These are phyloP conservation scores for Typhlomys cinereus DNA, from an alignment of 2,113 vertebrate genomes.

Conservation along the genomic window DNA sequence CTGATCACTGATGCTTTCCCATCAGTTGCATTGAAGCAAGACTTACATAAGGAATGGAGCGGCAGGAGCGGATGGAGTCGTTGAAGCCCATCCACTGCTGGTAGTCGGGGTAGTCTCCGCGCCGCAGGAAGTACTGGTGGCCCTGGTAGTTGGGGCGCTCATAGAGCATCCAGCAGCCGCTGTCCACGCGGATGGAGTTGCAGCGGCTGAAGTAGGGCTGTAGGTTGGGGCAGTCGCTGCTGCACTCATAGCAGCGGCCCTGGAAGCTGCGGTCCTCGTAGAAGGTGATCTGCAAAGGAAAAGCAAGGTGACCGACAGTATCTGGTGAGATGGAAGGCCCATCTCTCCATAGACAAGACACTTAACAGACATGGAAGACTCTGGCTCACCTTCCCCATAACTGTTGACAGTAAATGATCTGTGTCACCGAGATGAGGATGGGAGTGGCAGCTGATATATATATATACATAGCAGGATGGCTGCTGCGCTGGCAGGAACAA, in stretches of 20 bases:
- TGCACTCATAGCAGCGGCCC: conserved; percentile 71
- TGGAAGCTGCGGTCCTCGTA: conserved; percentile 75
- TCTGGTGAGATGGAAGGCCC: not conserved
- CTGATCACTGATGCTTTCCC: not conserved
- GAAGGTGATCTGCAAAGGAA: conserved; percentile 69
- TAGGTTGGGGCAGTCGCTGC: conserved; percentile 24
- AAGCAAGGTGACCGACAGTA: not conserved
- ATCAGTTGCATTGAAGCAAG: conserved; percentile 6
- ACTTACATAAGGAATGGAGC: conserved; percentile 50
- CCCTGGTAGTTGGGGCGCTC: conserved; percentile 67
- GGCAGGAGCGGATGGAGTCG: conserved; percentile 74
- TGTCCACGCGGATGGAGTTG: conserved; percentile 64
- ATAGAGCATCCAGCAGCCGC: conserved; percentile 75
- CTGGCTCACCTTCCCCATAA: conserved; percentile 66
- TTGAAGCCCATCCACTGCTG: conserved; percentile 58
- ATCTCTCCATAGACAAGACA: accelerated
- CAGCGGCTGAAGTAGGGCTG: conserved; percentile 47
- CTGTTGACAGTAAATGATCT: conserved; percentile 13
- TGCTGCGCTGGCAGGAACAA: conserved; percentile 70
- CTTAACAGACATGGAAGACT: accelerated
- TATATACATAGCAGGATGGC: conserved; percentile 46
- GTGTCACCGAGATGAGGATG: conserved; percentile 25
- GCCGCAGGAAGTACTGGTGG: conserved; percentile 67
- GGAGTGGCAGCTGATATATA: conserved; percentile 57
- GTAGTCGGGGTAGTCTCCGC: conserved; percentile 64